phyloP scores from a whole-genome alignment of 2,888 invertebrate genomes.

The Rhagonycha fulva region DNA sequence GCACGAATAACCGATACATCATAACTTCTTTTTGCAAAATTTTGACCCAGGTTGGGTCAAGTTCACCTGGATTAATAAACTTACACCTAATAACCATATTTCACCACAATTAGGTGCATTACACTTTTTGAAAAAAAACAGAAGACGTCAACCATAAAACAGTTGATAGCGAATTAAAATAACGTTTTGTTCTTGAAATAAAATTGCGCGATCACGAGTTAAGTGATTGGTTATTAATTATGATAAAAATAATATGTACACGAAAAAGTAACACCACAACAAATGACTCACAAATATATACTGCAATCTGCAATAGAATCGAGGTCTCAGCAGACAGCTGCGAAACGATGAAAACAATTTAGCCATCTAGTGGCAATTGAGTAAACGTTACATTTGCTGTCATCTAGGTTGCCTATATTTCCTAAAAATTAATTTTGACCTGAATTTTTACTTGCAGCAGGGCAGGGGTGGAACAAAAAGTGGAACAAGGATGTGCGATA shows the following conservation, averaged over 20 bases:
- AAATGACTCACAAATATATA: slow-evolving; percentile 18
- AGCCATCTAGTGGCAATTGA: background rate
- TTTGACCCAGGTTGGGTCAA: slow-evolving; percentile 18
- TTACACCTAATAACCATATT: background rate
- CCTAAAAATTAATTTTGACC: background rate
- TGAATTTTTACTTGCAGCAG: background rate
- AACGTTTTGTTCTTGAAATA: background rate
- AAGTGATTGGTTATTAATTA: background rate
- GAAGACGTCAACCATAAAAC: background rate
- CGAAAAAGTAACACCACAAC: background rate
- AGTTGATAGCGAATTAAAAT: background rate
- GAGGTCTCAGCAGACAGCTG: background rate
- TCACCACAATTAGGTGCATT: background rate
- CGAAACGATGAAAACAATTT: background rate
- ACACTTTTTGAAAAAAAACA: background rate
- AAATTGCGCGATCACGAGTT: background rate
- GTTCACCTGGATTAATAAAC: slow-evolving; percentile 7
- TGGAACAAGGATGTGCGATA: too few relatives aligned
- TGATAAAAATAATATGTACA: background rate
- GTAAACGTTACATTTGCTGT: background rate
- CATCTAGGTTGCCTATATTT: background rate
- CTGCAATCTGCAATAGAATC: background rate
- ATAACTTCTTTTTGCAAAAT: background rate
- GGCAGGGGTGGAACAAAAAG: too few relatives aligned
- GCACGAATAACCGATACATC: background rate